Percentiles rank a stretch among this genome's conserved stretches.
These are phyloP conservation scores for Spodoptera frugiperda DNA, from an alignment of 1,140 invertebrate species.

Conservation along the genomic window DNA sequence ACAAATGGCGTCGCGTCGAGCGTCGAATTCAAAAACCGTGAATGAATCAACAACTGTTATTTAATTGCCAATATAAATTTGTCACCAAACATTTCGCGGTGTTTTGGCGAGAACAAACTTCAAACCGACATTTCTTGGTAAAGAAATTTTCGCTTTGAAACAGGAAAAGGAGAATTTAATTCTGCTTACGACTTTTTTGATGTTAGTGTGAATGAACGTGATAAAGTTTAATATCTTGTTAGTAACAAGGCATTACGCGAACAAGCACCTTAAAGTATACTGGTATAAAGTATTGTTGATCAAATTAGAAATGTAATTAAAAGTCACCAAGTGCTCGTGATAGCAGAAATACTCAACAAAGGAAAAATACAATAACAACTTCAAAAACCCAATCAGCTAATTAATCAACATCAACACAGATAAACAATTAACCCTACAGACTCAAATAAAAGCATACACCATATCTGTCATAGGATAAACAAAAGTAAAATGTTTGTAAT, in stretches of 20 bases:
- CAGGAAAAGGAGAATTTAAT: conserved; percentile 40
- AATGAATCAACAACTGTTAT: conserved; percentile 43
- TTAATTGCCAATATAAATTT: conserved; percentile 42
- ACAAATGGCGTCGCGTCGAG: background rate
- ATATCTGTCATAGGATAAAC: too few species aligned
- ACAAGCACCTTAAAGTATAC: background rate
- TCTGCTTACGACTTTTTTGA: background rate
- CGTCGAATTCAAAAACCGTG: conserved; percentile 1
- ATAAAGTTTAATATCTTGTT: background rate
- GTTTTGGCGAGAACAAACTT: conserved; percentile 37
- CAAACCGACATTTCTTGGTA: conserved; percentile 21
- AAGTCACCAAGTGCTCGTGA: background rate
- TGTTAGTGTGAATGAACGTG: background rate
- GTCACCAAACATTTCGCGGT: conserved; percentile 2
- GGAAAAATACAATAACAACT: too few species aligned
- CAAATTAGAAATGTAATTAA: background rate
- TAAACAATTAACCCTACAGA: background rate
- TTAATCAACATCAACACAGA: background rate
- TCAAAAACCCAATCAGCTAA: background rate
- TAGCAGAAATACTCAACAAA: too few species aligned
- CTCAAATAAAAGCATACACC: too few species aligned
- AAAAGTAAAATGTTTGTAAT: background rate
- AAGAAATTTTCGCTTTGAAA: conserved; percentile 27
- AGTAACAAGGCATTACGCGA: too few species aligned
- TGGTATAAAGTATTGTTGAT: background rate